Evolutionary conservation across 2,888 invertebrate genomes (phyloP).

Genomic region (Lasioglossum marginatum): DNA sequence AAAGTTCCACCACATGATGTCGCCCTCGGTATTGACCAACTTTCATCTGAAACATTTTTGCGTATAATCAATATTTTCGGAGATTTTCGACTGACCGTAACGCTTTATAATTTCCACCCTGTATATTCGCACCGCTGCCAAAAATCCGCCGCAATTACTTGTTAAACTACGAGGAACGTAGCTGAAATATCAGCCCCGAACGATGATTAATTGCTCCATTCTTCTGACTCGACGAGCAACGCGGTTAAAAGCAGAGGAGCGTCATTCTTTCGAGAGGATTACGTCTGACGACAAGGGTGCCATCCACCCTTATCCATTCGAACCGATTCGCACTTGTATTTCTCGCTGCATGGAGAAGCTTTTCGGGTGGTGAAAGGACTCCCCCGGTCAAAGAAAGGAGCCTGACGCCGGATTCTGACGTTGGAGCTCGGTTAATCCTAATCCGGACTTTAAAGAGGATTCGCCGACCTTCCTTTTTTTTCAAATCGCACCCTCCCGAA

Average conservation of each 20-base stretch:
- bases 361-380: constrained; percentile 25
- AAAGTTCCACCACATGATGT: no score
- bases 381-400: constrained; percentile 19
- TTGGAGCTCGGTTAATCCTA: constrained; percentile 46
- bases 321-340: constrained; percentile 38
- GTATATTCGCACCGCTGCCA: not conserved
- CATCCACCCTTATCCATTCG: constrained; percentile 9
- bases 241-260: not conserved
- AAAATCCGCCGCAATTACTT: not conserved
- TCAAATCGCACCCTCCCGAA: not conserved
- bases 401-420: constrained; percentile 24
- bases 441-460: constrained; percentile 19
- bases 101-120: no score
- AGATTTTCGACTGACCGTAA: no score
- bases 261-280: constrained; percentile 42
- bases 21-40: no score
- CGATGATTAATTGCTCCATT: constrained; percentile 8
- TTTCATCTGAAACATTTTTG: no score
- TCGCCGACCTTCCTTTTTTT: not conserved
- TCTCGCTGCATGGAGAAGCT: constrained; percentile 25
- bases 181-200: not conserved
- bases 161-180: not conserved
- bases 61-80: no score
- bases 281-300: constrained; percentile 31
- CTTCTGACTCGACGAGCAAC: not conserved